A percentile compares a stretch with the other conserved stretches of the same genome.
These are phyloP conservation scores for Frankliniella fusca DNA, from an alignment of 2,888 invertebrate species.

Conservation along the genomic window DNA sequence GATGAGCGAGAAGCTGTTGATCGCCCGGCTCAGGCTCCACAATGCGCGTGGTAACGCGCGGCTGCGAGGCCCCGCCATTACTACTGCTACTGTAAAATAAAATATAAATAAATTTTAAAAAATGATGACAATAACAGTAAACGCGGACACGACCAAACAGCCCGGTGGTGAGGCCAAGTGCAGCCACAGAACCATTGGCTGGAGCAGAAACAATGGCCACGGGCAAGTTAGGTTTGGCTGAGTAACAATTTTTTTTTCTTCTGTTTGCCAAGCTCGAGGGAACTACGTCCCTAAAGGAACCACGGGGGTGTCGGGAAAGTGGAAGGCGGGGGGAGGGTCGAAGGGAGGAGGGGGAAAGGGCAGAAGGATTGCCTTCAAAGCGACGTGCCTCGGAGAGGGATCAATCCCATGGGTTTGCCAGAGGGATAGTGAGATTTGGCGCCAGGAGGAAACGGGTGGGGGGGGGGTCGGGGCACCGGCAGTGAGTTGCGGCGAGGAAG, in stretches of 20 bases:
- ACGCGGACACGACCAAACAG: not conserved
- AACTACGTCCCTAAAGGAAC: not conserved
- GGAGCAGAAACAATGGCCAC: not conserved
- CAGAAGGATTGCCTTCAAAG: not conserved
- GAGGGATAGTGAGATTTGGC: constrained; percentile 1
- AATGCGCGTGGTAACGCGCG: no score
- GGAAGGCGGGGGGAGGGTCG: not conserved
- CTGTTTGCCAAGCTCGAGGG: not conserved
- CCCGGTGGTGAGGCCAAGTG: not conserved
- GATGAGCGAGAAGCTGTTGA: no score
- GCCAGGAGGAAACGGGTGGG: not conserved
- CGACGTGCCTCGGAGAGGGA: not conserved
- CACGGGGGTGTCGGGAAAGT: not conserved
- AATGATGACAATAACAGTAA: no score
- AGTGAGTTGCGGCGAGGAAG: not conserved
- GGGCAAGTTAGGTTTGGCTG: not conserved
- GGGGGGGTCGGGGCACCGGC: not conserved
- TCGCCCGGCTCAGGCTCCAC: no score
- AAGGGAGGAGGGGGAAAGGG: not conserved
- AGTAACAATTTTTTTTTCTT: no score
- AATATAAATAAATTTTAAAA: no score
- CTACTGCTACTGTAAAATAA: no score
- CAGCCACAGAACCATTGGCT: not conserved
- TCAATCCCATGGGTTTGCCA: constrained; percentile 1
- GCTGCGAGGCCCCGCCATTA: no score